Conservation (phyloP, 2,113 vertebrate species). For the Garra rufa region DNA sequence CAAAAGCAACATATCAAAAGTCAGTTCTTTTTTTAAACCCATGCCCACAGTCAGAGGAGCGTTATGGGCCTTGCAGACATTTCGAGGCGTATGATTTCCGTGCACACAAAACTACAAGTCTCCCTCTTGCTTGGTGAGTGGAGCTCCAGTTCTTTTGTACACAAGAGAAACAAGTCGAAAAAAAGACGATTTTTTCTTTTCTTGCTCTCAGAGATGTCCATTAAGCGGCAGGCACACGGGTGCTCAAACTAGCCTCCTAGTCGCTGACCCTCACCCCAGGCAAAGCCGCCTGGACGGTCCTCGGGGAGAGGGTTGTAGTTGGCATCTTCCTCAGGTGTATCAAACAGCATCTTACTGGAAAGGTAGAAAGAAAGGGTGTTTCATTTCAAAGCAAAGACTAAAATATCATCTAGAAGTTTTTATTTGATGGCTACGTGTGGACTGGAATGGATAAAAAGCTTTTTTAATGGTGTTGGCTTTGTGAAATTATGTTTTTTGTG, state of each 20-base stretch:
- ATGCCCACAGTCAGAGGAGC: conserved; percentile 33
- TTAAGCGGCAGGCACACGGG: conserved; percentile 33
- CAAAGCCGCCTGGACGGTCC: conserved; percentile 92
- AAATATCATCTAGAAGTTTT: too few species aligned
- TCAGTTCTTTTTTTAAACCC: conserved; percentile 37
- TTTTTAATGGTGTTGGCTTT: too few species aligned
- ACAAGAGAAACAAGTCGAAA: conserved; percentile 68
- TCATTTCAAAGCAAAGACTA: too few species aligned
- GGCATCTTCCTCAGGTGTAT: conserved; percentile 91
- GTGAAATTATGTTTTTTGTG: too few species aligned
- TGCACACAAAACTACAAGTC: conserved; percentile 13
- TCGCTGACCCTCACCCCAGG: conserved; percentile 95
- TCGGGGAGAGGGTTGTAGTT: conserved; percentile 96
- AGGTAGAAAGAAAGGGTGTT: too few species aligned
- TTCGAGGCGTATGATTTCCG: conserved; percentile 37
- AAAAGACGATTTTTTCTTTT: conserved; percentile 51
- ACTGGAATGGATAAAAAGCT: too few species aligned
- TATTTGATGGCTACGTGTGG: too few species aligned
- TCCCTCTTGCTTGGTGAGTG: conserved; percentile 2
- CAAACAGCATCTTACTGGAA: conserved; percentile 92
- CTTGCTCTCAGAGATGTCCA: conserved; percentile 62
- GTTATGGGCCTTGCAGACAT: conserved; percentile 42
- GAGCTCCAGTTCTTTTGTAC: conserved; percentile 62
- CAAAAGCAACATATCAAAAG: conserved; percentile 42
- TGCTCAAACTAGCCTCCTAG: conserved; percentile 77